Evolutionary conservation across 2,888 invertebrate genomes (phyloP).

Genomic region (Campopleginae sp.): DNA sequence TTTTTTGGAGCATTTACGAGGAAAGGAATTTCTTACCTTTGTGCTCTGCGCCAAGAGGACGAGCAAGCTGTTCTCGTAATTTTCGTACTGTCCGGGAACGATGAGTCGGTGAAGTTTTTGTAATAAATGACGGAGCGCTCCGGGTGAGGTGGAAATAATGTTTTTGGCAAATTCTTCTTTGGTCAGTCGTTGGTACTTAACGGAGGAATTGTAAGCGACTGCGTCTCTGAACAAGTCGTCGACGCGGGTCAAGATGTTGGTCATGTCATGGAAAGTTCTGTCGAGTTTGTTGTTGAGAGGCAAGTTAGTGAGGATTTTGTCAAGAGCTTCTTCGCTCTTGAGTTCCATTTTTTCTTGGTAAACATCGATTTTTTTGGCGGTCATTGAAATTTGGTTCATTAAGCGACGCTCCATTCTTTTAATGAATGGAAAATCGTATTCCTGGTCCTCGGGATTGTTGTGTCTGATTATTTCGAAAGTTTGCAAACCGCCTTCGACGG

Average conservation of each 20-base stretch:
- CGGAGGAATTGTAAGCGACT: slow-evolving; percentile 86
- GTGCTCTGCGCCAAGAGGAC: slow-evolving; percentile 73
- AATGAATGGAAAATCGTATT: slow-evolving; percentile 87
- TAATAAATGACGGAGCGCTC: slow-evolving; percentile 88
- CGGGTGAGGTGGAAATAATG: slow-evolving; percentile 88
- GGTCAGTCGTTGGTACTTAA: slow-evolving; percentile 87
- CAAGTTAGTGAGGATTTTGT: slow-evolving; percentile 77
- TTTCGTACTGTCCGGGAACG: slow-evolving; percentile 84
- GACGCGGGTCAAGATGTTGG: slow-evolving; percentile 85
- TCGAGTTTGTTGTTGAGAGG: slow-evolving; percentile 85
- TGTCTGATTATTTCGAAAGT: slow-evolving; percentile 74
- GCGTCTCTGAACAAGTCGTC: slow-evolving; percentile 87
- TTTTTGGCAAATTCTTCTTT: slow-evolving; percentile 89
- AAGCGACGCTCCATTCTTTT: slow-evolving; percentile 86
- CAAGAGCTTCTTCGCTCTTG: slow-evolving; percentile 65
- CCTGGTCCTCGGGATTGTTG: slow-evolving; percentile 77
- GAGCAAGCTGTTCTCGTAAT: slow-evolving; percentile 85
- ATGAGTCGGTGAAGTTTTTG: slow-evolving; percentile 88
- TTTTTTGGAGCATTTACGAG: too few relatives aligned
- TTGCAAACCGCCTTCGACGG: slow-evolving; percentile 73
- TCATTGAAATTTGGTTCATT: slow-evolving; percentile 72
- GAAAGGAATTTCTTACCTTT: slow-evolving; percentile 70
- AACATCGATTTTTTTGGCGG: slow-evolving; percentile 75
- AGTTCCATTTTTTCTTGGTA: slow-evolving; percentile 73
- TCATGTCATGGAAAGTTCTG: slow-evolving; percentile 79